phyloP scores from a whole-genome alignment of 2,113 vertebrate genomes.

The Amphiprion ocellaris region DNA sequence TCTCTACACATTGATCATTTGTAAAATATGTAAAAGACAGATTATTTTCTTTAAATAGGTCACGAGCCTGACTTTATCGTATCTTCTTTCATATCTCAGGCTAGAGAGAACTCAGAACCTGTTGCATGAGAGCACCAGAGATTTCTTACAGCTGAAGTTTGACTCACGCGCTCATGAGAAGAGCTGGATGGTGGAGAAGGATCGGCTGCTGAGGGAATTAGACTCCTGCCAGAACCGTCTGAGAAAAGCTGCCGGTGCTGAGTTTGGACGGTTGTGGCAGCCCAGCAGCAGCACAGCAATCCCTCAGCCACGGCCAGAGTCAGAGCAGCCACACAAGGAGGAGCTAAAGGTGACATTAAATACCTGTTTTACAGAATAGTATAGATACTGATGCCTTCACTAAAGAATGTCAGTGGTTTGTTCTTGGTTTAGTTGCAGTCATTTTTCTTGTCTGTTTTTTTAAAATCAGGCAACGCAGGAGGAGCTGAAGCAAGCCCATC shows the following conservation, averaged over 20 bases:
- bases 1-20: neutral
- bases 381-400: neutral
- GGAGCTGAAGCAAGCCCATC: slow-evolving; percentile 89
- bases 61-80: neutral
- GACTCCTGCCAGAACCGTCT: slow-evolving; percentile 78
- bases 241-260: slow-evolving; percentile 53
- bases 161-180: slow-evolving; percentile 90
- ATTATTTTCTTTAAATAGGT: neutral
- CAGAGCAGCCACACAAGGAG: slow-evolving; percentile 77
- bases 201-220: slow-evolving; percentile 87
- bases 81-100: slow-evolving; percentile 73
- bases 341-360: slow-evolving; percentile 87
- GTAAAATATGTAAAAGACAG: neutral
- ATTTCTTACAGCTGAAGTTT: slow-evolving; percentile 93
- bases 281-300: slow-evolving; percentile 49
- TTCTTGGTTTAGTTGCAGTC: neutral
- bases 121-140: slow-evolving; percentile 92
- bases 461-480: slow-evolving; percentile 86
- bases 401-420: neutral
- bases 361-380: rapidly evolving
- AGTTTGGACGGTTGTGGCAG: slow-evolving; percentile 27
- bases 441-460: neutral
- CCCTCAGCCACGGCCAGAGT: slow-evolving; percentile 61
- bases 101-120: slow-evolving; percentile 91
- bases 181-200: slow-evolving; percentile 95